phyloP scores from a whole-genome alignment of 2,888 invertebrate genomes.

The Clivina fossor region DNA sequence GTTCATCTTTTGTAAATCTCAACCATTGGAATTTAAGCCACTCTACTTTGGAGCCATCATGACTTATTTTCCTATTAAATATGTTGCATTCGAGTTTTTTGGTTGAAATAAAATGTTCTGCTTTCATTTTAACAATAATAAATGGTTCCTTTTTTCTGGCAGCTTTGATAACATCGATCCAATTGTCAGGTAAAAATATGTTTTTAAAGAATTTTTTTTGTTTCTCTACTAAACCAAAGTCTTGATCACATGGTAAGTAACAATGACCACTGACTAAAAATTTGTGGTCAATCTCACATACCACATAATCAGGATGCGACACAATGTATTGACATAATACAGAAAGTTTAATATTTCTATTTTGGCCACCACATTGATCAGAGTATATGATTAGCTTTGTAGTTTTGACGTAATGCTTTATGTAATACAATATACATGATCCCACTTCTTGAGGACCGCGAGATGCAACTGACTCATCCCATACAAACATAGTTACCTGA shows the following conservation, averaged over 20 bases:
- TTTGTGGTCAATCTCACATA: slow-evolving; percentile 36
- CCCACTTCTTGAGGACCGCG: slow-evolving; percentile 42
- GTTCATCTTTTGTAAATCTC: no score
- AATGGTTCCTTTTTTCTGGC: slow-evolving; percentile 19
- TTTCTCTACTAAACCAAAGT: slow-evolving; percentile 35
- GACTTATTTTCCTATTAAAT: not conserved
- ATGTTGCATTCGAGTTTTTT: not conserved
- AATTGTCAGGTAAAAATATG: no score
- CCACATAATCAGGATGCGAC: slow-evolving; percentile 34
- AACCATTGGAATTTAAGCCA: slow-evolving; percentile 1
- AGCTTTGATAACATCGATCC: no score
- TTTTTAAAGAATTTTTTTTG: no score
- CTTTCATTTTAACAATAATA: not conserved
- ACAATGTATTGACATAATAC: slow-evolving; percentile 38
- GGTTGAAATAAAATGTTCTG: slow-evolving; percentile 1
- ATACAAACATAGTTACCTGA: slow-evolving; percentile 41
- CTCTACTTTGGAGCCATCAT: not conserved
- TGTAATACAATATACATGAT: no score
- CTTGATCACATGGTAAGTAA: slow-evolving; percentile 36
- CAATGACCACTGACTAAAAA: slow-evolving; percentile 24
- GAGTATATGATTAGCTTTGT: slow-evolving; percentile 37
- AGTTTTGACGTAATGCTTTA: slow-evolving; percentile 37
- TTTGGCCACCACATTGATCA: no score
- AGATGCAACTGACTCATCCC: slow-evolving; percentile 41
- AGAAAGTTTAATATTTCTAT: slow-evolving; percentile 40